Evolutionary conservation across 2,113 vertebrate species (phyloP).

Genomic region (Parus major): DNA sequence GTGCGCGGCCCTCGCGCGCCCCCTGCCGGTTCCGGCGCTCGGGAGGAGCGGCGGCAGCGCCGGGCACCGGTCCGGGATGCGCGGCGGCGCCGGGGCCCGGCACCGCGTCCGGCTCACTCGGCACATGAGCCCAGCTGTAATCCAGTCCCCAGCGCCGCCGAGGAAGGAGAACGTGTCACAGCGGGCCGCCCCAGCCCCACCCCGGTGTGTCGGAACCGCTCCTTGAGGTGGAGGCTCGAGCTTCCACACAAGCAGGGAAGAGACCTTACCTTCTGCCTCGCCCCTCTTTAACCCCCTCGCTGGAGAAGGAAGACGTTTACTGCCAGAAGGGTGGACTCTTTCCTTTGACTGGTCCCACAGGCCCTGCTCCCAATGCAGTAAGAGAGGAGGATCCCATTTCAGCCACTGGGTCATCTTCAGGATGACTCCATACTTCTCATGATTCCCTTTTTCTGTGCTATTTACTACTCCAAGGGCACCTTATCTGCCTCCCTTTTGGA

Average conservation of each 20-base stretch:
- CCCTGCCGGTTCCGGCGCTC: background rate
- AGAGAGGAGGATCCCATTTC: background rate
- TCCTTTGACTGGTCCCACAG: background rate
- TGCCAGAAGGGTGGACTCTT: background rate
- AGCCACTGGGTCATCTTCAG: background rate
- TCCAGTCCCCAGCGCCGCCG: rapidly evolving
- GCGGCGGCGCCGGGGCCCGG: rapidly evolving
- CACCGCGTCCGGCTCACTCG: background rate
- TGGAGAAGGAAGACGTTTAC: background rate
- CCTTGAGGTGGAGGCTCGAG: rapidly evolving
- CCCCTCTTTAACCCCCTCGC: background rate
- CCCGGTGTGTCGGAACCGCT: rapidly evolving
- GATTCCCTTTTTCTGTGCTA: background rate
- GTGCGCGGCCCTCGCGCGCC: background rate
- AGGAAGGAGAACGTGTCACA: background rate
- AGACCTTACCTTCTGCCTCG: background rate
- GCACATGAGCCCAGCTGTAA: rapidly evolving
- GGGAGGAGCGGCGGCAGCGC: background rate
- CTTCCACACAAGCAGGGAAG: background rate
- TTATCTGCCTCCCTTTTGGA: background rate
- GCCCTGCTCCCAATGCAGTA: background rate
- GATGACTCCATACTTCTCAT: background rate
- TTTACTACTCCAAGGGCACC: background rate
- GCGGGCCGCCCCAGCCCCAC: background rate
- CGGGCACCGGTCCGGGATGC: background rate